Evolutionary conservation across 2,797 vertebrate species (phyloP).

Genomic region (Falco columbarius): DNA sequence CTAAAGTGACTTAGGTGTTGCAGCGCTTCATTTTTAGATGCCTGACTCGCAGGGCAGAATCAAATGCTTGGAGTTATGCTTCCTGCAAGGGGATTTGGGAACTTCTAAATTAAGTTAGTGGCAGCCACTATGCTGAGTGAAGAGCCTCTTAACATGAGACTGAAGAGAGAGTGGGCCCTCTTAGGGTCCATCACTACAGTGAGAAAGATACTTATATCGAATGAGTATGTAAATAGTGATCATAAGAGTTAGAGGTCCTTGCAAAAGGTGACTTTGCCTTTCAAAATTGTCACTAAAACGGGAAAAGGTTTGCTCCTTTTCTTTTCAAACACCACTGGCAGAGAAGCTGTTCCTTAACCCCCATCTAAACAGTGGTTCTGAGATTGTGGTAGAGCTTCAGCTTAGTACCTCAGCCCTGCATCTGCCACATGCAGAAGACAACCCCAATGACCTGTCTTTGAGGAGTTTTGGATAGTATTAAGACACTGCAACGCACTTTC

Average conservation of each 20-base stretch:
- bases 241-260: background rate
- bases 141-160: background rate
- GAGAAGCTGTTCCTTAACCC: background rate
- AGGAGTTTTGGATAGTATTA: background rate
- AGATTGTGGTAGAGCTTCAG: background rate
- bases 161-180: background rate
- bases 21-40: background rate
- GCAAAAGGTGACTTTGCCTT: background rate
- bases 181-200: background rate
- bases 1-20: background rate
- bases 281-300: background rate
- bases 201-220: background rate
- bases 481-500: background rate
- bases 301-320: background rate
- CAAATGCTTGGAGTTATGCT: accelerated
- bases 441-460: background rate
- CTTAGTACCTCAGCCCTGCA: background rate
- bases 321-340: background rate
- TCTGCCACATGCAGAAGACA: background rate
- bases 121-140: background rate
- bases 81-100: background rate
- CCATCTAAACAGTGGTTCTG: background rate
- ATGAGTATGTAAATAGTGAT: background rate
- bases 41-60: background rate
- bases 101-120: background rate